Evolutionary conservation across 2,888 invertebrate genomes (phyloP).

Genomic region (Epistrophe eligans): DNA sequence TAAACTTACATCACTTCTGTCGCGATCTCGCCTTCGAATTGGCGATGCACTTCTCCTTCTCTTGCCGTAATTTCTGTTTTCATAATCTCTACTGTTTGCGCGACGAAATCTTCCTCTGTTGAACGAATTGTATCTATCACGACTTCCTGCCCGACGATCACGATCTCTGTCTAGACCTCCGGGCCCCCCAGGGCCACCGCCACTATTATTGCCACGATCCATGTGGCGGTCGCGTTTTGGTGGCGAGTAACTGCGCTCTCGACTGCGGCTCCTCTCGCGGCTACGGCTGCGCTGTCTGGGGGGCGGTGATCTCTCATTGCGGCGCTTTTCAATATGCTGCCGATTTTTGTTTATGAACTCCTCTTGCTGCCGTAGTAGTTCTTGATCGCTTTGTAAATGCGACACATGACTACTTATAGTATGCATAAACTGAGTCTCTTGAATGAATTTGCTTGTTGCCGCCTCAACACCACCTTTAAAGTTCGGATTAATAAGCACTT

Average conservation of each 20-base stretch:
- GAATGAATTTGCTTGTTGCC: slow-evolving; percentile 83
- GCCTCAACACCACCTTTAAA: slow-evolving; percentile 84
- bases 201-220: slow-evolving; percentile 71
- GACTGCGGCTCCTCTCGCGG: slow-evolving; percentile 80
- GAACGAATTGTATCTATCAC: slow-evolving; percentile 77
- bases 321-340: slow-evolving; percentile 83
- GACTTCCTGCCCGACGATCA: slow-evolving; percentile 77
- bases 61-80: slow-evolving; percentile 80
- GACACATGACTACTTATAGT: slow-evolving; percentile 80
- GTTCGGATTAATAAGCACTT: slow-evolving; percentile 84
- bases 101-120: slow-evolving; percentile 78
- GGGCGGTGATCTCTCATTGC: slow-evolving; percentile 82
- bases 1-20: slow-evolving; percentile 80
- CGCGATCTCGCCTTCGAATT: slow-evolving; percentile 78
- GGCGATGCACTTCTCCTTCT: slow-evolving; percentile 82
- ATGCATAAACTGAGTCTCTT: slow-evolving; percentile 83
- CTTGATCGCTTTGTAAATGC: slow-evolving; percentile 82
- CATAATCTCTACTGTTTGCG: slow-evolving; percentile 80
- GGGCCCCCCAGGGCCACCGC: slow-evolving; percentile 68
- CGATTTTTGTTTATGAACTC: slow-evolving; percentile 84
- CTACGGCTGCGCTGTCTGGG: slow-evolving; percentile 78
- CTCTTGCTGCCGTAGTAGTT: slow-evolving; percentile 83
- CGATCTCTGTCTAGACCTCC: slow-evolving; percentile 78
- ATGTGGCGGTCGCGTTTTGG: slow-evolving; percentile 77
- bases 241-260: slow-evolving; percentile 84